These are phyloP conservation scores for Phodopus roborovskii DNA, from an alignment of 2,113 vertebrate species.

Conservation along the genomic window DNA sequence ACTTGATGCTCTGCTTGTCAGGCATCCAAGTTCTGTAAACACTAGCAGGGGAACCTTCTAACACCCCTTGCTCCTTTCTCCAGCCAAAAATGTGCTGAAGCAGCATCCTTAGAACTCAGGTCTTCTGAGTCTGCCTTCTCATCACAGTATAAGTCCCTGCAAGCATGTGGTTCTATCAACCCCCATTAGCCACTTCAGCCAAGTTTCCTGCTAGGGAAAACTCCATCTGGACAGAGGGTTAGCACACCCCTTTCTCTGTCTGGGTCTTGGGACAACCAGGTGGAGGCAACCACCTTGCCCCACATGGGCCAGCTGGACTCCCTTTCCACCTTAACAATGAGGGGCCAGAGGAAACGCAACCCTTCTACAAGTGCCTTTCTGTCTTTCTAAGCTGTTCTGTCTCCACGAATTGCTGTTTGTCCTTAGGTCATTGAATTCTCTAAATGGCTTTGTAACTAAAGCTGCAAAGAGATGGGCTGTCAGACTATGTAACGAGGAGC, in stretches of 20 bases:
- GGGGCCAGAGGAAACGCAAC: background rate
- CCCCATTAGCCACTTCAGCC: background rate
- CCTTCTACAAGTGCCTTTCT: too few species aligned
- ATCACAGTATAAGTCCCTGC: background rate
- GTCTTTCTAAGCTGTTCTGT: background rate
- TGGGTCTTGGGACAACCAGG: background rate
- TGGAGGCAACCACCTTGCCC: background rate
- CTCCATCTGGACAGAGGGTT: background rate
- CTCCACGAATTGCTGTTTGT: background rate
- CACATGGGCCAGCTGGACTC: too few species aligned
- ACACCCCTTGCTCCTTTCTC: background rate
- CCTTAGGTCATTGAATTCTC: conserved; percentile 12
- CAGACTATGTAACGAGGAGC: conserved; percentile 32
- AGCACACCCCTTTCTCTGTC: rapidly evolving
- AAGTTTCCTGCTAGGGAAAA: background rate
- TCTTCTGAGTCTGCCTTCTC: background rate
- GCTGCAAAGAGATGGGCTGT: background rate
- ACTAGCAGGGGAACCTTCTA: conserved; percentile 46
- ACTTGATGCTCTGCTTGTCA: conserved; percentile 56
- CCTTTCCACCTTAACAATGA: background rate
- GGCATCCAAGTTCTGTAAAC: conserved; percentile 67
- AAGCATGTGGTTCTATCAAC: rapidly evolving
- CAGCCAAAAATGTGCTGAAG: background rate
- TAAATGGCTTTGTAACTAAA: conserved; percentile 18
- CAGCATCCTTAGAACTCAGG: background rate